Base-by-base conservation (phyloP, 2,797 vertebrate species). In the Gadopsis bispinosus region DNA sequence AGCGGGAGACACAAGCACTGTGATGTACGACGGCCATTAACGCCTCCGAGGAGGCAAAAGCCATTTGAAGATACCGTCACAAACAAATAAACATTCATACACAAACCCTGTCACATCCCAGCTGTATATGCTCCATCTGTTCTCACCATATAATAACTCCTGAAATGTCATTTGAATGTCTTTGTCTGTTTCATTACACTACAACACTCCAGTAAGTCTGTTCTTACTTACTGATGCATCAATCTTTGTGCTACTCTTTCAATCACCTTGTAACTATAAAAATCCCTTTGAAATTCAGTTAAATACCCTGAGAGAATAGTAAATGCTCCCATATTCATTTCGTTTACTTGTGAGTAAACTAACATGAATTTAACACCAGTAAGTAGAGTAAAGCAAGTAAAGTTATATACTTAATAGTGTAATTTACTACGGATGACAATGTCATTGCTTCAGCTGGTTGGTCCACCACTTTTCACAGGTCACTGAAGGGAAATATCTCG, bases 1-100 rank as follows among this genome's bases (percentile, higher is more conserved):
- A 11, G 76, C 59, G 17, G 87, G 79, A 89, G 83, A 79, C 73
- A 56, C 79, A 76, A 73, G 87, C 80, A 69, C 78, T 53, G 70
- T 94, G 93, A 95, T 95, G 90, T 89, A 95, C 67, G 90, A 92
- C 37, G 51, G 69, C 77, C 88, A 93, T 94, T 92, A 92, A 77
- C 3, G 55, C 83, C 86, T 81, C 76, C 4, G 70, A 89, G 92
- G 88, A 89, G 79, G 81, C 80, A 61, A 64, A 86, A 88, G 47
- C 61, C 84, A 87, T 91, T 89, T 87, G 79, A 83, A 59, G 78
- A 86, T 77, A 88, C 82, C 85, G 56, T 91, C 83, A 85, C 86
- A 85, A 85, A 76, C 73, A 84, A 80, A 88, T 72, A 81, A 77
- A 81, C 73, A 87, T 79, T 66, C 75, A 73, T 63, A 64, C 78